Percentiles rank a stretch among this genome's conserved stretches.
These are phyloP conservation scores for Diabrotica virgifera DNA, from an alignment of 1,140 invertebrate species.

Conservation along the genomic window DNA sequence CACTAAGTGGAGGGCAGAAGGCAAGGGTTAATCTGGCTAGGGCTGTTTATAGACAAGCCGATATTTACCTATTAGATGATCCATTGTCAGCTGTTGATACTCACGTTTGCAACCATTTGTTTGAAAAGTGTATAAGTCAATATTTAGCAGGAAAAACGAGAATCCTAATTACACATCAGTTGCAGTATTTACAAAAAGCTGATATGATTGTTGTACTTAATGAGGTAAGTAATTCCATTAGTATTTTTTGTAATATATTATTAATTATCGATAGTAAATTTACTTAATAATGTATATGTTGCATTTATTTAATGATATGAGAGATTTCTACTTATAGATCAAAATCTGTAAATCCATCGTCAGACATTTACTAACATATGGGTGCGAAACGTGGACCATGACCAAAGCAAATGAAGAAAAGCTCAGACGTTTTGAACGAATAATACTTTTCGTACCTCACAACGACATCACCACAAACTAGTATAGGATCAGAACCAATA, in stretches of 20 bases:
- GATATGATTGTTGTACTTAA: conserved; percentile 77
- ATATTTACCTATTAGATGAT: conserved; percentile 93
- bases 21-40: conserved; percentile 84
- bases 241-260: not conserved
- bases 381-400: no score
- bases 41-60: conserved; percentile 79
- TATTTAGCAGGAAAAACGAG: conserved; percentile 60
- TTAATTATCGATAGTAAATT: not conserved
- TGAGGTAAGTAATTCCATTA: conserved; percentile 53
- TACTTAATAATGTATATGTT: no score
- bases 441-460: no score
- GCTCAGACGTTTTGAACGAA: no score
- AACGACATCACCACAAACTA: no score
- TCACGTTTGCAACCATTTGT: conserved; percentile 65
- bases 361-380: no score
- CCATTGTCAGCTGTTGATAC: conserved; percentile 91
- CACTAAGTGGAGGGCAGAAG: conserved; percentile 83
- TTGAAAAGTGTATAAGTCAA: conserved; percentile 62
- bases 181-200: conserved; percentile 73
- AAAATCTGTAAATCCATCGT: no score
- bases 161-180: conserved; percentile 80
- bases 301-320: no score
- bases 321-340: no score
- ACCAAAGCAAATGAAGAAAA: no score
- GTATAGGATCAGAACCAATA: no score